Evolutionary conservation across 1,140 invertebrate species (phyloP).

Genomic region (Andricus grossulariae): DNA sequence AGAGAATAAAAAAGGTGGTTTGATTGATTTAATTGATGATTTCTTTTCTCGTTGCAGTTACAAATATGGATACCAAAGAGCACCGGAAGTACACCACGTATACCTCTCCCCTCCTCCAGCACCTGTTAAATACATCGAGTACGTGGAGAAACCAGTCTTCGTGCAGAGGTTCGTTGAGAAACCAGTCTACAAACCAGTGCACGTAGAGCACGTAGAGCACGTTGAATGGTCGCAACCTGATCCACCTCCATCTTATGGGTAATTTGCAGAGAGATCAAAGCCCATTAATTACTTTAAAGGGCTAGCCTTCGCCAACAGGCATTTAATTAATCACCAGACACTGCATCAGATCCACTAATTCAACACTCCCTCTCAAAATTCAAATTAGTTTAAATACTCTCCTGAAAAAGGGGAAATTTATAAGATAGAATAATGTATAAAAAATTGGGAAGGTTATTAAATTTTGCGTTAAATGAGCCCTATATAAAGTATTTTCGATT

Average conservation of each 20-base stretch:
- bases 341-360: neutral
- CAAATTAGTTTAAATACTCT: neutral
- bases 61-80: constrained; percentile 64
- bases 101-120: constrained; percentile 62
- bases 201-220: constrained; percentile 57
- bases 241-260: constrained; percentile 63
- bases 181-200: constrained; percentile 59
- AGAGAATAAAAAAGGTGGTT: constrained; percentile 1
- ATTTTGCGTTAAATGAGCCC: too few relatives aligned
- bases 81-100: constrained; percentile 66
- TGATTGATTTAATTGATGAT: neutral
- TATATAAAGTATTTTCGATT: too few relatives aligned
- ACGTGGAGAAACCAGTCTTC: constrained; percentile 69
- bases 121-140: constrained; percentile 67
- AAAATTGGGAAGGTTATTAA: too few relatives aligned
- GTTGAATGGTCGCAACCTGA: constrained; percentile 55
- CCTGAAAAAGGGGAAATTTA: too few relatives aligned
- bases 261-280: constrained; percentile 32
- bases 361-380: neutral
- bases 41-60: constrained; percentile 52
- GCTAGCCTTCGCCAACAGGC: neutral
- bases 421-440: too few relatives aligned
- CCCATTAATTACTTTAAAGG: constrained; percentile 11
- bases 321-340: neutral
- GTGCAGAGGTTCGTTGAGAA: constrained; percentile 66